A percentile compares a stretch with the other conserved stretches of the same genome.
These are phyloP conservation scores for Drosophila prolongata DNA, from an alignment of 2,888 invertebrate species.

Conservation along the genomic window DNA sequence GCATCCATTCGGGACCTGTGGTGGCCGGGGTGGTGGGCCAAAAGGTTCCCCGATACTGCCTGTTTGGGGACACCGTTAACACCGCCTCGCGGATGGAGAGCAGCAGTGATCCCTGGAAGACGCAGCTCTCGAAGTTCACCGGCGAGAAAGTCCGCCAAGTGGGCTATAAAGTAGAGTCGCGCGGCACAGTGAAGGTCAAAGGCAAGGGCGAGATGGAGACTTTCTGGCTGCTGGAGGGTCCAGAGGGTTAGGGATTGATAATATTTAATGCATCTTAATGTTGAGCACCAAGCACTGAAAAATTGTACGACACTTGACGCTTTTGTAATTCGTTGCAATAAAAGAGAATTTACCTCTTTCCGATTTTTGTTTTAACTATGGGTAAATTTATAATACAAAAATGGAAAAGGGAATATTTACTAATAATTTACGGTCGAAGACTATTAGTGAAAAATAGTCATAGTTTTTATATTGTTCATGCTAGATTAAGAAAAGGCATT, in stretches of 20 bases:
- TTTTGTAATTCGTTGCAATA: constrained; percentile 36
- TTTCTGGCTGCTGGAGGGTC: constrained; percentile 90
- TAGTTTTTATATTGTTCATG: too few species aligned
- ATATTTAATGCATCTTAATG: constrained; percentile 7
- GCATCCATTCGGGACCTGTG: constrained; percentile 94
- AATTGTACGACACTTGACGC: constrained; percentile 30
- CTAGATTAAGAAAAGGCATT: too few species aligned
- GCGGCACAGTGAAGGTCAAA: constrained; percentile 92
- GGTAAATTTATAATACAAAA: too few species aligned
- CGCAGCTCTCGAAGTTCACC: constrained; percentile 91
- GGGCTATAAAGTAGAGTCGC: constrained; percentile 88
- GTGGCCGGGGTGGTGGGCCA: constrained; percentile 95
- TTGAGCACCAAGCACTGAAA: constrained; percentile 41
- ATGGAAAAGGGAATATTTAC: too few species aligned
- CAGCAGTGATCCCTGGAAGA: constrained; percentile 87
- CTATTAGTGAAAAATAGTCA: too few species aligned
- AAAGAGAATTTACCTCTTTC: constrained; percentile 35
- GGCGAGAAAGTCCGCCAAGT: constrained; percentile 88
- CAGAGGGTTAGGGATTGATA: constrained; percentile 59
- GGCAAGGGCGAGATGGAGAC: constrained; percentile 96
- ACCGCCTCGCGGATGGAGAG: constrained; percentile 96
- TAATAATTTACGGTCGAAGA: too few species aligned
- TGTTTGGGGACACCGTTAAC: constrained; percentile 96
- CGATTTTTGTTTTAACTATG: background rate
- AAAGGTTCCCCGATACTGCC: constrained; percentile 93